Evolutionary conservation across 2,113 vertebrate species (phyloP), one percentile per base, ranked within the genome.

Genomic region (Silurus glanis): DNA sequence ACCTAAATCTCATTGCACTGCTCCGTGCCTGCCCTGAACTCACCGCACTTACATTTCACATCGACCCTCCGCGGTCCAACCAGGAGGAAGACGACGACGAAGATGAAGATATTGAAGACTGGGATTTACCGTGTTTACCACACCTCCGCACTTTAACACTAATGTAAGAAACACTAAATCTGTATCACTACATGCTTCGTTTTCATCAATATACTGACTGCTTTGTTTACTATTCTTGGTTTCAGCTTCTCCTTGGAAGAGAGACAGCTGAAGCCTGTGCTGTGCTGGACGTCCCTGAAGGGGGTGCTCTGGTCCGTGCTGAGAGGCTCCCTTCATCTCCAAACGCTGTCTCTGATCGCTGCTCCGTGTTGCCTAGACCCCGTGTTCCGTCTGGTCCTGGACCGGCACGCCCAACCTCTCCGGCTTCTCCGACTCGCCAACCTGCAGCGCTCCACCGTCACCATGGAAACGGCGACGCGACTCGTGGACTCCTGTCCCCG

Each of bases 321-420:
- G 76, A 82, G 64, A 14, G 91, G 93, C 8, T 93, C 93, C 12
- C 91, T 91, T 47, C 87, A 92, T 2, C 91, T 95, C 56, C 91
- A 94, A 90, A 93, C 89, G 45, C 85, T 94, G 17, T 92, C 93
- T 0, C 85, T 95, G 21, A 83, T 94, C n/a, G 94, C 94, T 72
- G 81, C 93, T 67, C 95, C 95, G 0, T 95, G 94, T 85, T 90
- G 90, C 21, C 64, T 95, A 87, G 81, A 95, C 86, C 23, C 78
- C 0, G 74, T 93, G n/a, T 91, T 95, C 56, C 85, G 79, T 10
- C 25, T 88, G 56, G 79, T 92, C 9, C 88, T 94, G 79, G 83
- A 85, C 19, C 56, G 82, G 49, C 80, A n/a, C 21, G 64, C 82
- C 19, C 64, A 71, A 55, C 81, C 83, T 1, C 17, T 90, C 45